phyloP scores from a whole-genome alignment of 2,888 invertebrate species.

The Protophormia terraenovae region DNA sequence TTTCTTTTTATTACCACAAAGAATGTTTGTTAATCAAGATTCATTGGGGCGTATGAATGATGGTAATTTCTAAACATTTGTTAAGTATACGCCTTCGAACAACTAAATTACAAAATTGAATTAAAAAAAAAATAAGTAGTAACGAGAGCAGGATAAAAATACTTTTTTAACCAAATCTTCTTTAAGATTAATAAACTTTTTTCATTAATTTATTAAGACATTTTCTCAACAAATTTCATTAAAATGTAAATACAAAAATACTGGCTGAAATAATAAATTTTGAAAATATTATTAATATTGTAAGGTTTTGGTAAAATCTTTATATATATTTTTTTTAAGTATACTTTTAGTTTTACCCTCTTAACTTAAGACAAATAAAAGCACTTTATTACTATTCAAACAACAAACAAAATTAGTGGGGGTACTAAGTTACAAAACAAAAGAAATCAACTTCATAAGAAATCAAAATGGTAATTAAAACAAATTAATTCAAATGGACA shows the following conservation, averaged over 20 bases:
- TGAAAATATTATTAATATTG: too few relatives aligned
- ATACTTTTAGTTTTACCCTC: not conserved
- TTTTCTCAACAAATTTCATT: too few relatives aligned
- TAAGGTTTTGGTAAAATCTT: too few relatives aligned
- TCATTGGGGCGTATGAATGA: slow-evolving; percentile 47
- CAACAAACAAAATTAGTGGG: not conserved
- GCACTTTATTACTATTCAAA: not conserved
- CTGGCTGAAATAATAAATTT: too few relatives aligned
- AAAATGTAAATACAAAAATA: too few relatives aligned
- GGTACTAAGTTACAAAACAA: not conserved
- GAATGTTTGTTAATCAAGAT: slow-evolving; percentile 31
- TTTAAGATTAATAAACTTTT: too few relatives aligned
- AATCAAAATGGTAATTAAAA: not conserved
- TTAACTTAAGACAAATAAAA: not conserved
- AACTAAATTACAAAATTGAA: slow-evolving; percentile 17
- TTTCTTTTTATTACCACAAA: slow-evolving; percentile 3
- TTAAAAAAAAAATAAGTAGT: not conserved
- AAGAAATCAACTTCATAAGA: not conserved
- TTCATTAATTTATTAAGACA: too few relatives aligned
- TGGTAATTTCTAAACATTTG: slow-evolving; percentile 28
- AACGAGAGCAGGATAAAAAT: not conserved
- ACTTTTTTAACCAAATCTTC: too few relatives aligned
- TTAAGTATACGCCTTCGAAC: slow-evolving; percentile 42
- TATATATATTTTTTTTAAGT: too few relatives aligned
- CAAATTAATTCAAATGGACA: slow-evolving; percentile 15